Evolutionary conservation across 2,113 vertebrate genomes (phyloP).

Genomic region (Odobenus rosmarus): DNA sequence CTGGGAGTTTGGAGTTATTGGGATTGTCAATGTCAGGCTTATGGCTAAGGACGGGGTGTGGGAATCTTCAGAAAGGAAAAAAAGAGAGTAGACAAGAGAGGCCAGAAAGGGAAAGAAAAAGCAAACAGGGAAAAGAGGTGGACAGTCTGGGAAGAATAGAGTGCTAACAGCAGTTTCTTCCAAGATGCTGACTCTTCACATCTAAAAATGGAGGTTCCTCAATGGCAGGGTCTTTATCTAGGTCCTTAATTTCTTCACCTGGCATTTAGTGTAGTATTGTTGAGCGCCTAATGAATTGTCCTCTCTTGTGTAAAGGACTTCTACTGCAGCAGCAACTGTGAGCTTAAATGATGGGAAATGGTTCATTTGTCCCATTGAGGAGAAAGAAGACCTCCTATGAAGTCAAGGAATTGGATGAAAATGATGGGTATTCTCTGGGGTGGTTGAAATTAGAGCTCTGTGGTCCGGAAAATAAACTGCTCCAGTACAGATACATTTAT

Average conservation of each 20-base stretch:
- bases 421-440: conserved; percentile 66
- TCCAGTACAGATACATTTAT: conserved; percentile 66
- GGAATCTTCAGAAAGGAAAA: background rate
- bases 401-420: conserved; percentile 72
- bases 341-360: conserved; percentile 61
- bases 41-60: background rate
- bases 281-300: conserved; percentile 70
- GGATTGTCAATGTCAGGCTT: background rate
- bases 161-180: background rate
- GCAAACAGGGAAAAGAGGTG: background rate
- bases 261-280: conserved; percentile 60
- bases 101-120: background rate
- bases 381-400: conserved; percentile 70
- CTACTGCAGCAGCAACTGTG: background rate
- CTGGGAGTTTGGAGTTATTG: background rate
- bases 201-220: conserved; percentile 2
- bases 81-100: background rate
- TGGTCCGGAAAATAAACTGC: conserved; percentile 75
- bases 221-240: conserved; percentile 29
- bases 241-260: conserved; percentile 42
- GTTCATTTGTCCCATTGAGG: conserved; percentile 59
- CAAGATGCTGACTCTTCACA: background rate
- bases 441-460: conserved; percentile 74
- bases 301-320: conserved; percentile 42
- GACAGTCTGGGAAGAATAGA: background rate